phyloP scores from a whole-genome alignment of 2,113 vertebrate species.

The Cyphomyrus plagiostoma region DNA sequence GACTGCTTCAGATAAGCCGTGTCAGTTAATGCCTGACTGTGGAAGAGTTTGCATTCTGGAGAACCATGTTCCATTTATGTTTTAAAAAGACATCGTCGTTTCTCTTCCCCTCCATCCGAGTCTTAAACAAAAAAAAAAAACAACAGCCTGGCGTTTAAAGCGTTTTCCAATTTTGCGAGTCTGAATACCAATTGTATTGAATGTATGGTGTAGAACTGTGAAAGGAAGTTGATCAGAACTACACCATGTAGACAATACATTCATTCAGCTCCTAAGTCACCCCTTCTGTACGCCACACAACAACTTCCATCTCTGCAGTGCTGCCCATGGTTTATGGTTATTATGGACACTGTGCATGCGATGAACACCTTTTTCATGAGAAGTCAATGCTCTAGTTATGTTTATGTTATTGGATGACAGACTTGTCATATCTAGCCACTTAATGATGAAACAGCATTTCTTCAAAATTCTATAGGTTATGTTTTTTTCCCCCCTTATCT shows the following conservation, averaged over 20 bases:
- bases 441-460: not conserved
- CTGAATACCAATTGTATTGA: not conserved
- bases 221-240: not conserved
- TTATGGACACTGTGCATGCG: not conserved
- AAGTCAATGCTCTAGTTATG: not conserved
- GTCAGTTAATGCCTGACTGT: constrained; percentile 21
- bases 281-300: not conserved
- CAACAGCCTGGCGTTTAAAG: not conserved
- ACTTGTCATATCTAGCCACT: not conserved
- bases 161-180: not conserved
- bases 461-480: not conserved
- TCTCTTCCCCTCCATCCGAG: not conserved
- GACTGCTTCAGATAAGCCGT: constrained; percentile 29
- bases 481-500: no score
- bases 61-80: constrained; percentile 20
- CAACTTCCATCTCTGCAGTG: not conserved
- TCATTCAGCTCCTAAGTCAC: not conserved
- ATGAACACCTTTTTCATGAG: not conserved
- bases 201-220: not conserved
- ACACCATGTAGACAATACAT: not conserved
- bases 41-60: constrained; percentile 15
- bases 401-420: not conserved
- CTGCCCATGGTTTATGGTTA: not conserved
- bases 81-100: constrained; percentile 19
- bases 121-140: not conserved